Base-by-base conservation (phyloP, 2,113 vertebrate genomes). In the Bambusicola thoracicus region DNA sequence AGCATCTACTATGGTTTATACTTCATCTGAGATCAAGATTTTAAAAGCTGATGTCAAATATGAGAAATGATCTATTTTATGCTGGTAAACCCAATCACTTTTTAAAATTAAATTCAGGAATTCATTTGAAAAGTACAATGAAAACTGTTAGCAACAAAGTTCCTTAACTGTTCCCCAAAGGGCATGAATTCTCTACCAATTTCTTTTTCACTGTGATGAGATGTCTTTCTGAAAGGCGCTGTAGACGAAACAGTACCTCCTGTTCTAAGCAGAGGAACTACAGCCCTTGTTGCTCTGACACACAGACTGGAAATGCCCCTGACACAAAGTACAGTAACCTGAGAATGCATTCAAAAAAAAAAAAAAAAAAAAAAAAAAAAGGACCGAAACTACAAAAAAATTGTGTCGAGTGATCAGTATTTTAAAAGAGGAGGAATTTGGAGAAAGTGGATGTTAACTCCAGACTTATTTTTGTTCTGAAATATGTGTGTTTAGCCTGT, bases 391-490 rank as follows among this genome's bases (percentile, higher is more conserved):
- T 6, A 53, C 0, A 5, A 48, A 65, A 75, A 30, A 48, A 7
- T 58, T 51, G 8, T 46, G 7, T 20, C 63, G 38, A 81, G 63
- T 27, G 22, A 72, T 46, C 14, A 40, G 0, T 61, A 73, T 80
- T 76, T 81, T 73, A 8, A 62, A 76, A 66, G 0, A 0, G 2
- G 40, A 65, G 22, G 51, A n/a, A 58, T 61, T 6, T 3, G 6
- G 79, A 80, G 22, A 58, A 29, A 7, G 30, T 90, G 40, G 22
- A 27, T n/a, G 18, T 36, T 49, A 84, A 62, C 16, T 30, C 34
- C 32, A 27, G 24, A 14, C 5, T 40, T 34, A 40, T 32, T 62
- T 58, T 19, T 41, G 6, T 48, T 51, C 58, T 53, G 6, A 34
- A 40, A 48, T 32, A 29, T 29, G 41, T 4, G 6, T 48, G 22